A percentile compares a stretch with the other conserved stretches of the same genome.
Conservation (phyloP, 2,797 vertebrate genomes). For the Caiman crocodilus region DNA sequence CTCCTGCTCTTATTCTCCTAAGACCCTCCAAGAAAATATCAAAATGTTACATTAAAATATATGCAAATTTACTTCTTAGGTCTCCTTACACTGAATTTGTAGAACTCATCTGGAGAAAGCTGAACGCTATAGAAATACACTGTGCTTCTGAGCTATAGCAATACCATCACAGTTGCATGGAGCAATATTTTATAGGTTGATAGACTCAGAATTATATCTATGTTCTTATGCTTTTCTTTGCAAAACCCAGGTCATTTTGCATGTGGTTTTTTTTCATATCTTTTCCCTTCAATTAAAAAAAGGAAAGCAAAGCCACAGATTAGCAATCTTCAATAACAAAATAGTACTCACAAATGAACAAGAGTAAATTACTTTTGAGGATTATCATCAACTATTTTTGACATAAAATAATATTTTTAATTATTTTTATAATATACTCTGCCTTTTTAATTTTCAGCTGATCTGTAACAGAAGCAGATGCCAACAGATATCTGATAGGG, state of each 20-base stretch:
- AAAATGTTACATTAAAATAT: background rate
- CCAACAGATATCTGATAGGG: background rate
- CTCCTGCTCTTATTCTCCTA: background rate
- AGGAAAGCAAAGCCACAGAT: background rate
- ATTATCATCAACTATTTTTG: background rate
- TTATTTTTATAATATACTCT: background rate
- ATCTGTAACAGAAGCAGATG: background rate
- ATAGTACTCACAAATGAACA: background rate
- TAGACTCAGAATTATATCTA: background rate
- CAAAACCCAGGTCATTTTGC: background rate
- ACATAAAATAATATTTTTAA: background rate
- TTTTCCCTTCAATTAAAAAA: background rate
- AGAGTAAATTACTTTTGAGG: background rate
- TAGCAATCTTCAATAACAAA: background rate
- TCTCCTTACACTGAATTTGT: background rate
- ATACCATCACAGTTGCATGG: background rate
- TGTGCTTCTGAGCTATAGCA: background rate
- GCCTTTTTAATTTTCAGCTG: background rate
- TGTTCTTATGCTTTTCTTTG: background rate
- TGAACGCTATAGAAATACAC: background rate
- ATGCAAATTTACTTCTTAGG: rapidly evolving
- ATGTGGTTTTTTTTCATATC: background rate
- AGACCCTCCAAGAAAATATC: background rate
- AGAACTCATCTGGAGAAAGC: background rate
- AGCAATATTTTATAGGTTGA: background rate